These are phyloP conservation scores for Drepana arcuata DNA, from an alignment of 1,140 invertebrate species.

Conservation along the genomic window DNA sequence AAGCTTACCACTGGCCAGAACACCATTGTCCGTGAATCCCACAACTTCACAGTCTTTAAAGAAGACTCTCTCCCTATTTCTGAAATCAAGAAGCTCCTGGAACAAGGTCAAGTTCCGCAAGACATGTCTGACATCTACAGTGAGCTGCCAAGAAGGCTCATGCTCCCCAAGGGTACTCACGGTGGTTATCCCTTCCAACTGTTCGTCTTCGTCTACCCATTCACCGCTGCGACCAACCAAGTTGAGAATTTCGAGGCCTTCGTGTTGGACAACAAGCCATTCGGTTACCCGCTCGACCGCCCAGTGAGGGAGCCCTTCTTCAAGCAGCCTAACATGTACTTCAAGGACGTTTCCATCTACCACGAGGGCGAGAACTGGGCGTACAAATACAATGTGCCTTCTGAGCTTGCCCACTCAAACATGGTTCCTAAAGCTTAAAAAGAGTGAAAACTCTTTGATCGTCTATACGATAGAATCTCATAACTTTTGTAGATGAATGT, in stretches of 20 bases:
- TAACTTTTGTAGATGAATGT: too few species aligned
- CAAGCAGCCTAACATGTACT: conserved; percentile 77
- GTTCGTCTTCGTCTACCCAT: conserved; percentile 76
- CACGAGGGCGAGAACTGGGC: conserved; percentile 71
- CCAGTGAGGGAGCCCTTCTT: conserved; percentile 72
- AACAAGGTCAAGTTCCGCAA: conserved; percentile 64
- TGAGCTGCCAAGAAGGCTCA: conserved; percentile 75
- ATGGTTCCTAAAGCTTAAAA: conserved; percentile 6
- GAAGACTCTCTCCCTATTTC: conserved; percentile 76
- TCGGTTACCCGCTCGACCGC: conserved; percentile 80
- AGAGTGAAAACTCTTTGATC: conserved; percentile 1
- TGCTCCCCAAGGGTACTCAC: conserved; percentile 78
- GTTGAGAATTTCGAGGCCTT: conserved; percentile 23
- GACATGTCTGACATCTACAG: conserved; percentile 70
- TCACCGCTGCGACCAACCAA: conserved; percentile 23
- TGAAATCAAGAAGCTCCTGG: conserved; percentile 74
- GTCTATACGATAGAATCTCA: too few species aligned
- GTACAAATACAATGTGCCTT: conserved; percentile 34
- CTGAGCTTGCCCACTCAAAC: conserved; percentile 10
- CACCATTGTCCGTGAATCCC: conserved; percentile 76
- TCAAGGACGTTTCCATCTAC: conserved; percentile 76
- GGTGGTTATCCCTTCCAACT: conserved; percentile 78
- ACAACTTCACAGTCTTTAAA: conserved; percentile 75
- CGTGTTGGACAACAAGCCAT: conserved; percentile 62
- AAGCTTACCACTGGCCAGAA: conserved; percentile 77